phyloP scores from a whole-genome alignment of 92 coral and sea anemone genomes.

The Palythoa grandis region DNA sequence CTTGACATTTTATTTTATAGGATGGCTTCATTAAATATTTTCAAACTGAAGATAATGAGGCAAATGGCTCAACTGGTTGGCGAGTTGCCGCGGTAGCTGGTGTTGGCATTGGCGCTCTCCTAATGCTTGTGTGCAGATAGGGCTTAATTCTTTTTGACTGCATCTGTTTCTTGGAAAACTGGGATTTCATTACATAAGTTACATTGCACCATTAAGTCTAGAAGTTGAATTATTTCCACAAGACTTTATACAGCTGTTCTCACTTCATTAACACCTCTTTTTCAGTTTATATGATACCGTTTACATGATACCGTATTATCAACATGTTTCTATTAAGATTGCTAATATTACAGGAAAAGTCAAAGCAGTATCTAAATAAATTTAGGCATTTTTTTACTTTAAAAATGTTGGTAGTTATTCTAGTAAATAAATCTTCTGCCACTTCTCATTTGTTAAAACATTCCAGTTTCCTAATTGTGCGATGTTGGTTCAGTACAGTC shows the following conservation, averaged over 20 bases:
- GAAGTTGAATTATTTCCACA: background rate
- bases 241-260: background rate
- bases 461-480: too few relatives aligned
- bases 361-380: too few relatives aligned
- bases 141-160: background rate
- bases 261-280: conserved; percentile 8
- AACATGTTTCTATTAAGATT: too few relatives aligned
- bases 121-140: conserved; percentile 85
- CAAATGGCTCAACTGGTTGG: conserved; percentile 68
- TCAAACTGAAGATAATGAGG: conserved; percentile 56
- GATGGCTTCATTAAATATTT: conserved; percentile 89
- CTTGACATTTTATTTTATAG: conserved; percentile 49
- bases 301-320: background rate
- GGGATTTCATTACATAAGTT: background rate
- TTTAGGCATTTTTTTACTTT: too few relatives aligned
- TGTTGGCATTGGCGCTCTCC: conserved; percentile 89
- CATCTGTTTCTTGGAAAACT: background rate
- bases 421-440: too few relatives aligned
- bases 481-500: too few relatives aligned
- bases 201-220: background rate
- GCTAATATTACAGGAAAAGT: too few relatives aligned
- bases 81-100: conserved; percentile 89
- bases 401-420: too few relatives aligned
- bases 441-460: too few relatives aligned
- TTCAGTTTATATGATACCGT: background rate